Evolutionary conservation across 2,888 invertebrate species (phyloP).

Genomic region (Mesorhabditis spiculigera): DNA sequence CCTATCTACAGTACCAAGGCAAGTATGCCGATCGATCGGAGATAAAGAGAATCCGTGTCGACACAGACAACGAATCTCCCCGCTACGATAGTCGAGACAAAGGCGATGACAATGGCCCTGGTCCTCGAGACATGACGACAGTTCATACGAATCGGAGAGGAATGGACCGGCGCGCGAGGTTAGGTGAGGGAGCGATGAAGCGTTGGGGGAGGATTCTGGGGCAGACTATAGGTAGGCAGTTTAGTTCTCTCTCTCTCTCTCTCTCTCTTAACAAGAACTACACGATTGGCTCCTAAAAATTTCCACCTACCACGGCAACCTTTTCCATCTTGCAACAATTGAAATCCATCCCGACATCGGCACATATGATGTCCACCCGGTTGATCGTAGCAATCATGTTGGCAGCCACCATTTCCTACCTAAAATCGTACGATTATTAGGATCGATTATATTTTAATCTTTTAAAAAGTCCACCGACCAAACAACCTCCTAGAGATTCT

Average conservation of each 20-base stretch:
- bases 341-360: conserved; percentile 43
- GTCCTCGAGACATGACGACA: conserved; percentile 32
- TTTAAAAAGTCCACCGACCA: conserved; percentile 18
- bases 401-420: conserved; percentile 64
- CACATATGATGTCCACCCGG: conserved; percentile 47
- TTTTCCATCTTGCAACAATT: conserved; percentile 44
- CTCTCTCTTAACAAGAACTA: not conserved
- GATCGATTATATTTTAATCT: too few species aligned
- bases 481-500: conserved; percentile 58
- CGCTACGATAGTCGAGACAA: conserved; percentile 39
- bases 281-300: not conserved
- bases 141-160: conserved; percentile 22
- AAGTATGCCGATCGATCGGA: conserved; percentile 22
- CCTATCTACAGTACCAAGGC: conserved; percentile 21
- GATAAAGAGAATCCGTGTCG: conserved; percentile 34
- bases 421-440: not conserved
- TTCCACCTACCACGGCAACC: conserved; percentile 43
- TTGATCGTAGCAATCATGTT: conserved; percentile 62
- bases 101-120: conserved; percentile 41
- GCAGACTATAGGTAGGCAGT: conserved; percentile 3
- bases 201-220: not conserved
- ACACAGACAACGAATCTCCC: conserved; percentile 40
- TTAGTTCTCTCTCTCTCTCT: not conserved
- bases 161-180: not conserved
- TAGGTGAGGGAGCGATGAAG: not conserved